phyloP scores from a whole-genome alignment of 2,888 invertebrate genomes.

The Drepana falcataria region DNA sequence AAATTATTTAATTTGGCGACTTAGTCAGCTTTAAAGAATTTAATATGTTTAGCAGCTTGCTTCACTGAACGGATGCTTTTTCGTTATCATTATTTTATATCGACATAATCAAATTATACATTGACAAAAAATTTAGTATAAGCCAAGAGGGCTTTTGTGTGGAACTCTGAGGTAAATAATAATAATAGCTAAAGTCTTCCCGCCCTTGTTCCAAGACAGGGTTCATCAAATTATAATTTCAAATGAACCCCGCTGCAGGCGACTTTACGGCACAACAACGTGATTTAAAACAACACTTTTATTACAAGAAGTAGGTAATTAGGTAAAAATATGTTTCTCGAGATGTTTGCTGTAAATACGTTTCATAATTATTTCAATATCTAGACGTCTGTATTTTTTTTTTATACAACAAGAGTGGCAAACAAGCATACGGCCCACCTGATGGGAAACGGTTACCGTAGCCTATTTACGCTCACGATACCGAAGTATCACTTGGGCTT shows the following conservation, averaged over 20 bases:
- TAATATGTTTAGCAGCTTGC: conserved; percentile 68
- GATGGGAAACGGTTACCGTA: too few relatives aligned
- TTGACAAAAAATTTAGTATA: conserved; percentile 31
- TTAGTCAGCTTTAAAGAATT: conserved; percentile 54
- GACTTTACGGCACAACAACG: conserved; percentile 30
- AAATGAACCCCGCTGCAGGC: conserved; percentile 29
- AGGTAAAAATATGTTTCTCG: neutral
- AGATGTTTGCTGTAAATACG: neutral
- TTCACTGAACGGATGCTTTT: conserved; percentile 56
- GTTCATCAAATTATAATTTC: conserved; percentile 51
- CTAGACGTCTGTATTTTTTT: too few relatives aligned
- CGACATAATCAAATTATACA: conserved; percentile 59
- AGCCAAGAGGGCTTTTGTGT: conserved; percentile 22
- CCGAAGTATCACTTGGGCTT: too few relatives aligned
- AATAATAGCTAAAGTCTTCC: conserved; percentile 36
- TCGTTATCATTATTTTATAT: conserved; percentile 53
- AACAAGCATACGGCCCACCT: too few relatives aligned
- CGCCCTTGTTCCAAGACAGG: conserved; percentile 29
- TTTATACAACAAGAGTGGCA: too few relatives aligned
- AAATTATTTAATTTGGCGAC: conserved; percentile 36
- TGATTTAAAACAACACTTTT: conserved; percentile 29
- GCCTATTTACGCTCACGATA: too few relatives aligned
- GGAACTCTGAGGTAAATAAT: conserved; percentile 36
- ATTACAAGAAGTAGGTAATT: conserved; percentile 5
- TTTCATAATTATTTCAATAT: too few relatives aligned